Evolutionary conservation across 2,113 vertebrate genomes (phyloP).

Genomic region (Carlito syrichta): DNA sequence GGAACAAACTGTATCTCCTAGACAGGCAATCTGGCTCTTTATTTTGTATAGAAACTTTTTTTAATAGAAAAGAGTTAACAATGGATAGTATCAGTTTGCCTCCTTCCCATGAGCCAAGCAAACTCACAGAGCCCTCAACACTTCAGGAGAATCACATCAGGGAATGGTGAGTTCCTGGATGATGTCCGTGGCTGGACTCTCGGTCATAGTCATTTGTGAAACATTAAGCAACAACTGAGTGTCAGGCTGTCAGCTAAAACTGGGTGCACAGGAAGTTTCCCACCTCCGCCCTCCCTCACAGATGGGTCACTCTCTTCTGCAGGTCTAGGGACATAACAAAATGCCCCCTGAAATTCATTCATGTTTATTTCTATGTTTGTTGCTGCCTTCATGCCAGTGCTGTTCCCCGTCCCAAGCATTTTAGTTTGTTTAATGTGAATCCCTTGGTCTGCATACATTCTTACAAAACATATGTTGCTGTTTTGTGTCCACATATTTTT

Average conservation of each 20-base stretch:
- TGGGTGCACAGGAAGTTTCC: background rate
- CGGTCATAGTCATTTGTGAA: background rate
- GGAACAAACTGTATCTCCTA: conserved; percentile 36
- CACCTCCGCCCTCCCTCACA: background rate
- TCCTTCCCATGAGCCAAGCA: background rate
- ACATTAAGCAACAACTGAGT: background rate
- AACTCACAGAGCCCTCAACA: background rate
- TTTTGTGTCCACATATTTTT: background rate
- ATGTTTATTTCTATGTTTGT: background rate
- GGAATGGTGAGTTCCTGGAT: background rate
- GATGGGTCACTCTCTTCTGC: background rate
- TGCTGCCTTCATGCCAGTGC: background rate
- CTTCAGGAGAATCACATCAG: background rate
- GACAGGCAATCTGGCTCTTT: background rate
- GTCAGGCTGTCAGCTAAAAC: background rate
- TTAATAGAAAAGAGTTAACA: background rate
- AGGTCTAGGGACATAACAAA: background rate
- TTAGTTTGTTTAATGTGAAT: background rate
- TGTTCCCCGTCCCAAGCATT: background rate
- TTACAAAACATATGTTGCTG: background rate
- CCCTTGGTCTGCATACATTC: background rate
- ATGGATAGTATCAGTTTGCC: background rate
- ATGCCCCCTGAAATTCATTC: background rate
- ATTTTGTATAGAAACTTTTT: background rate
- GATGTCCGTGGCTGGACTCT: background rate